phyloP scores from a whole-genome alignment of 2,888 invertebrate species.

The Lepidocyrtinus sp. region DNA sequence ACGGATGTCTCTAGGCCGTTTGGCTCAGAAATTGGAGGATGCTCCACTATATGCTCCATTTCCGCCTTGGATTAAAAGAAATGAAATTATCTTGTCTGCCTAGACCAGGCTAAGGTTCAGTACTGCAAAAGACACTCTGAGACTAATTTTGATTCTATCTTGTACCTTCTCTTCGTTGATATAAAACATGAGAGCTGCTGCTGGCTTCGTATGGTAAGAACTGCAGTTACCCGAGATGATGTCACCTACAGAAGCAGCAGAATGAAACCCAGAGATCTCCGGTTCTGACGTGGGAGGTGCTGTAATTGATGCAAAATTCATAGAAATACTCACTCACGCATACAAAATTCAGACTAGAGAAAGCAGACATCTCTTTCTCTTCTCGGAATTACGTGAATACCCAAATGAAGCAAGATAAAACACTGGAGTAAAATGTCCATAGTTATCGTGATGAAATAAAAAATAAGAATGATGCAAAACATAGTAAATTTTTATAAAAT shows the following conservation, averaged over 20 bases:
- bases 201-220: slow-evolving; percentile 83
- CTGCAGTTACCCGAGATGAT: slow-evolving; percentile 83
- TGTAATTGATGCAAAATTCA: slow-evolving; percentile 61
- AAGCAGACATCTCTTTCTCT: no score
- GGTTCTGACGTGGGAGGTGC: slow-evolving; percentile 67
- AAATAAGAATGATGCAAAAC: not conserved
- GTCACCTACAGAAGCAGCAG: slow-evolving; percentile 78
- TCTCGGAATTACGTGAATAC: no score
- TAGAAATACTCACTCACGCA: slow-evolving; percentile 29
- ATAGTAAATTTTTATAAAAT: no score
- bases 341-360: not conserved
- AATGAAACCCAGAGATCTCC: slow-evolving; percentile 64
- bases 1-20: slow-evolving; percentile 69
- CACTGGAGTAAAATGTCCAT: not conserved
- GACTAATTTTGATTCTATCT: no score
- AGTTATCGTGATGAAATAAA: not conserved
- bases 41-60: slow-evolving; percentile 65
- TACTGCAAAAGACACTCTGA: no score
- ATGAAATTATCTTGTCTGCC: no score
- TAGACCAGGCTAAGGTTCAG: no score
- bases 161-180: slow-evolving; percentile 78
- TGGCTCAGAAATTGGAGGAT: slow-evolving; percentile 64
- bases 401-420: slow-evolving; percentile 13
- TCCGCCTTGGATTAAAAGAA: slow-evolving; percentile 56
- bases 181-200: slow-evolving; percentile 84